Base-by-base conservation (phyloP, 2,888 invertebrate genomes). In the Nasonovia ribisnigri region DNA sequence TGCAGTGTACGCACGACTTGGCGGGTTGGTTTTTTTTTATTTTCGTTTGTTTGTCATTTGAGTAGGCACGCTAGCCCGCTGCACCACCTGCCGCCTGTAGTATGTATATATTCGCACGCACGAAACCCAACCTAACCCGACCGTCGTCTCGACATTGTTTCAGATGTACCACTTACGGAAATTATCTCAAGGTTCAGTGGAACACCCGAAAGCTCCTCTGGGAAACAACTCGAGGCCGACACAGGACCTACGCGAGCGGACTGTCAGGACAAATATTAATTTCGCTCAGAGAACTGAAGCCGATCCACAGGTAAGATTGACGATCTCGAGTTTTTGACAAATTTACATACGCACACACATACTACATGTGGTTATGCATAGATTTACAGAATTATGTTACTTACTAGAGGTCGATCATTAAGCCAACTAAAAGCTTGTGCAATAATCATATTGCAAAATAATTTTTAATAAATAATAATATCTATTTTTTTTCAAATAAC, bases 211-310 rank as follows among this genome's bases (percentile, higher is more conserved):
- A 96, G 98, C 98, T 54, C 98, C 98, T 43, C 96, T 99, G 96
- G 98, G 98, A 94, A 98, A 98, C 97, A 99, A 99, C 96, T 98
- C 98, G 95, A 97, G 99, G 95, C 99, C 99, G n/a, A 97, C 98
- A 93, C 98, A 99, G 96, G 97, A 97, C 57, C 97, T 99, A 93
- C 98, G 99, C 96, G 98, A 99, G 96, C 97, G 99, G 95, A 98
- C 99, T 94, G 97, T 99, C 95, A 97, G 99, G 95, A 99, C 99
- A 95, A 99, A 99, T 96, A 99, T 99, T 96, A 99, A 99, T 96
- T 99, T 99, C 96, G 94, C 90, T 1, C 93, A 93, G 24, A 93
- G 94, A 89, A 94, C 94, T 20, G 95, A 95, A 93, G 88, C 94
- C 67, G 94, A 94, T 77, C 94, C 95, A 84, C 94, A 95, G 94